Evolutionary conservation across 2,797 vertebrate species (phyloP), one percentile per base, ranked within the genome.

Genomic region (Brachymystax lenok): DNA sequence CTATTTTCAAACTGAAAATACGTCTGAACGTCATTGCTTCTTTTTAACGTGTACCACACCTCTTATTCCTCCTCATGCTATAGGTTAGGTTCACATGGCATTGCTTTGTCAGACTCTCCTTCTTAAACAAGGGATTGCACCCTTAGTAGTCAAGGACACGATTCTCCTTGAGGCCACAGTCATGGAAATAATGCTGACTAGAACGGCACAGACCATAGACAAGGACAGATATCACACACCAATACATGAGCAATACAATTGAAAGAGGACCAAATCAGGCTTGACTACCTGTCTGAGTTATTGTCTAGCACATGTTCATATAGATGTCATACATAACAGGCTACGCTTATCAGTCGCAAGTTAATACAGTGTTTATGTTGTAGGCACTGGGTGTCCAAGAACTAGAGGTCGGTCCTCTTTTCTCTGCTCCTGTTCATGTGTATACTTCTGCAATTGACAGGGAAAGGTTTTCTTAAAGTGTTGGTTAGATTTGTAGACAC

Each of bases 1-100:
- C 63, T 64, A 66, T 81, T 75, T 67, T 74, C 74, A 69, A 71
- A 40, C 56, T n/a, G n/a, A n/a, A n/a, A n/a, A n/a, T n/a, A n/a
- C 52, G 69, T 81, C 61, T 67, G 33, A 78, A 74, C 69, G 69
- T 81, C 80, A 73, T 73, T 40, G 28, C 54, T 61, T 40, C 1
- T 61, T 30, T 24, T 68, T 28, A 12, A 16, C 14, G 16, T 51
- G 10, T 52, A 14, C 40, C 56, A 64, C 35, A 66, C 59, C 56
- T 74, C 14, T 50, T 59, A 33, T 28, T 56, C 27, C 46, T 54
- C 51, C 46, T 54, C 51, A 33, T 56, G 51, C 56, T 27, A 27
- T 28, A 54, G 46, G 27, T 73, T 73, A 73, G 10, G 56, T 73
- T 61, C 54, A 63, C 28, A 61, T 71, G 70, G 10, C 70, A 27